These are phyloP conservation scores for Bubo scandiacus DNA, from an alignment of 2,113 vertebrate genomes.

Conservation along the genomic window DNA sequence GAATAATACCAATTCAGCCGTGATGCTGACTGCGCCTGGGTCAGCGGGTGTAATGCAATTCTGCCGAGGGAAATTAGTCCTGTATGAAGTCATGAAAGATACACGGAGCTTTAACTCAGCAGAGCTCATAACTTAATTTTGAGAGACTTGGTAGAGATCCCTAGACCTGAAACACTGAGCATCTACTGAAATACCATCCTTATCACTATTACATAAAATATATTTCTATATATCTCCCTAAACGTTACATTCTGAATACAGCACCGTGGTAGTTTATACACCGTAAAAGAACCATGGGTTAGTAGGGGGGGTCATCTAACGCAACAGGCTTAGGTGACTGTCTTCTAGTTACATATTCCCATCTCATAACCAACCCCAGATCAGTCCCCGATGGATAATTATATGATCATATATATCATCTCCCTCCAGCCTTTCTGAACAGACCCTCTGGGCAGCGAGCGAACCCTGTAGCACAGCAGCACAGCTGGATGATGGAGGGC, in stretches of 20 bases:
- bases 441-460: not conserved
- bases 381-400: not conserved
- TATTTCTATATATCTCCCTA: not conserved
- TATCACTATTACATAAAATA: not conserved
- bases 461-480: not conserved
- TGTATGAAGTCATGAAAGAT: not conserved
- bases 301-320: not conserved
- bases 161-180: not conserved
- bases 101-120: not conserved
- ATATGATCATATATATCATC: accelerated
- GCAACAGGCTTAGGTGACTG: not conserved
- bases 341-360: not conserved
- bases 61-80: not conserved
- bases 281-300: not conserved
- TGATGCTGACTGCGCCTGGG: not conserved
- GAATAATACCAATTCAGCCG: not conserved
- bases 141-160: not conserved
- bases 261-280: not conserved
- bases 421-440: not conserved
- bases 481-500: not conserved
- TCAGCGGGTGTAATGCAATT: not conserved
- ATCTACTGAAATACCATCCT: not conserved
- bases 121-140: not conserved
- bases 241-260: not conserved
- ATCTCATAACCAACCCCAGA: not conserved